Percentiles rank a stretch among this genome's conserved stretches.
Evolutionary conservation across 2,797 vertebrate species (phyloP).

Genomic region (Hemibagrus guttatus): DNA sequence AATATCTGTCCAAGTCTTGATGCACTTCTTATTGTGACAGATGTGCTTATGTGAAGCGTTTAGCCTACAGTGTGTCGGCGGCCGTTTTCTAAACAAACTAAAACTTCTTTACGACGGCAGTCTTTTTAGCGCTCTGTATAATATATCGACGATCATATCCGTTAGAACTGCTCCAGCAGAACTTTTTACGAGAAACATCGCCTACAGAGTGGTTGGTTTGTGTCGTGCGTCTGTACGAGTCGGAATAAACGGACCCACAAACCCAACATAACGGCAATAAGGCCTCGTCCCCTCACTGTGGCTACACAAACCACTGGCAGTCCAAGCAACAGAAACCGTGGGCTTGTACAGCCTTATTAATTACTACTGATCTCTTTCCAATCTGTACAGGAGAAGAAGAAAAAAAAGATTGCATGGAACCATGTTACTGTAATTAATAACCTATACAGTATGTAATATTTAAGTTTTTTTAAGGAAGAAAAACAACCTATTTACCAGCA

Average conservation of each 20-base stretch:
- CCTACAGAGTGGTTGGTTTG: neutral
- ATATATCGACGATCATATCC: neutral
- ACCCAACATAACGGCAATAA: conserved; percentile 49
- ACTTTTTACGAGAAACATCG: neutral
- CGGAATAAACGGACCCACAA: neutral
- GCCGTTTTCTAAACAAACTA: neutral
- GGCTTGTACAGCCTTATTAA: conserved; percentile 83
- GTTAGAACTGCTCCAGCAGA: neutral
- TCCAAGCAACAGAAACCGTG: conserved; percentile 70
- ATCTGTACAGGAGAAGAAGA: conserved; percentile 82
- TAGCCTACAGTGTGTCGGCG: conserved; percentile 14
- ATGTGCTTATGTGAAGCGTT: conserved; percentile 28
- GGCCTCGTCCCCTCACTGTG: conserved; percentile 51
- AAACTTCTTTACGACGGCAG: neutral
- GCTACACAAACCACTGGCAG: conserved; percentile 65
- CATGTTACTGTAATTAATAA: conserved; percentile 90
- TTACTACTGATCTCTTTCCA: conserved; percentile 89
- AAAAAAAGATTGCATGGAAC: conserved; percentile 80
- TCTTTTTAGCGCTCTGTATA: conserved; percentile 1
- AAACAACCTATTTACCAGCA: conserved; percentile 66
- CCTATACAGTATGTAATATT: conserved; percentile 87
- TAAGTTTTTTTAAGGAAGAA: conserved; percentile 61
- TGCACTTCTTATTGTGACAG: conserved; percentile 38
- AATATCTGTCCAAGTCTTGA: conserved; percentile 40
- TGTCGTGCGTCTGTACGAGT: neutral